Percentiles rank a stretch among this genome's conserved stretches.
These are phyloP conservation scores for Lophotriccus pileatus DNA, from an alignment of 2,797 vertebrate genomes.

Conservation along the genomic window DNA sequence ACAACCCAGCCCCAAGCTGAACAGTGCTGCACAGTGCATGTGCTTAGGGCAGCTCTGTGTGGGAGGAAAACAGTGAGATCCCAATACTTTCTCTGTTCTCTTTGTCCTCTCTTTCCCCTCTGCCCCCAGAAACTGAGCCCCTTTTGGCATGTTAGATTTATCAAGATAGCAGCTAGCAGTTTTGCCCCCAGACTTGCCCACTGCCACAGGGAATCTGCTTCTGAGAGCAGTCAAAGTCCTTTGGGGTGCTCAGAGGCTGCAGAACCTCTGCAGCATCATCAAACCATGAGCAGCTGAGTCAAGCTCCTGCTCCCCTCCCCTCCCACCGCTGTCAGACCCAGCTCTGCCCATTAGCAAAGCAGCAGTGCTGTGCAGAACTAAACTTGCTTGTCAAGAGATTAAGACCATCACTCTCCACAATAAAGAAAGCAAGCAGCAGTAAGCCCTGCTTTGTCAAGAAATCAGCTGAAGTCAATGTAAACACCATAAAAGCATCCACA, in stretches of 20 bases:
- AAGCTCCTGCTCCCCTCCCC: not conserved
- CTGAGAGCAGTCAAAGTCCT: not conserved
- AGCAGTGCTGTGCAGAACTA: not conserved
- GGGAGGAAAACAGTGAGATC: not conserved
- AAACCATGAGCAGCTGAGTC: not conserved
- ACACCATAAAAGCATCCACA: not conserved
- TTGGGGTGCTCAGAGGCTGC: not conserved
- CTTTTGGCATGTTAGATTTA: not conserved
- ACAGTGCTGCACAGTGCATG: not conserved
- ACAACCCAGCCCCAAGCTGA: not conserved
- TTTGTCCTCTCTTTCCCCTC: not conserved
- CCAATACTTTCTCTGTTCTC: not conserved
- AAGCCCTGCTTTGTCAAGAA: not conserved
- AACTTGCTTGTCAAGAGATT: not conserved
- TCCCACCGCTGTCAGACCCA: not conserved
- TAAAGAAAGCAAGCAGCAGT: not conserved
- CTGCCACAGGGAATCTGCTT: not conserved
- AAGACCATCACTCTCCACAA: not conserved
- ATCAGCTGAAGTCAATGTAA: not conserved
- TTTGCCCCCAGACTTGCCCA: not conserved
- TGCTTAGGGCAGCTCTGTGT: not conserved
- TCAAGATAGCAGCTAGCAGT: not conserved
- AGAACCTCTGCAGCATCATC: not conserved
- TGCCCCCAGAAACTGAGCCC: not conserved
- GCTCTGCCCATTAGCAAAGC: not conserved